These are phyloP conservation scores for Tor tambroides DNA, from an alignment of 2,113 vertebrate genomes.

Conservation along the genomic window DNA sequence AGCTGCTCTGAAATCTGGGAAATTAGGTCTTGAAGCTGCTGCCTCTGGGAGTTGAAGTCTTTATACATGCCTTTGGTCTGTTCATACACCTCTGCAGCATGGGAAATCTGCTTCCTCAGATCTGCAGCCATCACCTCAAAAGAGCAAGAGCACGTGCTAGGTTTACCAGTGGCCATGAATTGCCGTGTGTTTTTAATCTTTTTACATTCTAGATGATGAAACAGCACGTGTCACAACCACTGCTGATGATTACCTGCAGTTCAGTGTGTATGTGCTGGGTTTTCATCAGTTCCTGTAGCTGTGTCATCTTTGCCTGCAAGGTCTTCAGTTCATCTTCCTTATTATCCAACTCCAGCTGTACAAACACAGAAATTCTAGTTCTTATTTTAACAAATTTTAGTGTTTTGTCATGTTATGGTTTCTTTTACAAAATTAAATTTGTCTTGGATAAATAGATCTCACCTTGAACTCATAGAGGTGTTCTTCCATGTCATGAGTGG, in stretches of 20 bases:
- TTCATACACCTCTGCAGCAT: conserved; percentile 83
- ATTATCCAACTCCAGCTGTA: conserved; percentile 84
- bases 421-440: background rate
- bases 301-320: conserved; percentile 82
- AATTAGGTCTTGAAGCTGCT: conserved; percentile 83
- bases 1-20: conserved; percentile 80
- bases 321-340: conserved; percentile 83
- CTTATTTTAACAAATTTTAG: background rate
- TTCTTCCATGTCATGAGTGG: conserved; percentile 76
- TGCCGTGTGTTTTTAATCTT: background rate
- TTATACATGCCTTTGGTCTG: conserved; percentile 83
- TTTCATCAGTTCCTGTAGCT: conserved; percentile 83
- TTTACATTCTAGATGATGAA: background rate
- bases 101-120: conserved; percentile 86
- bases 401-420: background rate
- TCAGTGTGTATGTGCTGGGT: conserved; percentile 84
- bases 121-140: conserved; percentile 88
- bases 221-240: background rate
- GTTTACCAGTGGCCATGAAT: background rate
- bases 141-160: background rate
- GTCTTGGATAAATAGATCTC: conserved; percentile 11
- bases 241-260: conserved; percentile 82
- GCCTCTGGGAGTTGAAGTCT: conserved; percentile 85
- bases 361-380: conserved; percentile 44
- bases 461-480: conserved; percentile 89